Evolutionary conservation across 2,888 invertebrate genomes (phyloP), one percentile per base, ranked within the genome.

Genomic region (Pseudoips prasinana): DNA sequence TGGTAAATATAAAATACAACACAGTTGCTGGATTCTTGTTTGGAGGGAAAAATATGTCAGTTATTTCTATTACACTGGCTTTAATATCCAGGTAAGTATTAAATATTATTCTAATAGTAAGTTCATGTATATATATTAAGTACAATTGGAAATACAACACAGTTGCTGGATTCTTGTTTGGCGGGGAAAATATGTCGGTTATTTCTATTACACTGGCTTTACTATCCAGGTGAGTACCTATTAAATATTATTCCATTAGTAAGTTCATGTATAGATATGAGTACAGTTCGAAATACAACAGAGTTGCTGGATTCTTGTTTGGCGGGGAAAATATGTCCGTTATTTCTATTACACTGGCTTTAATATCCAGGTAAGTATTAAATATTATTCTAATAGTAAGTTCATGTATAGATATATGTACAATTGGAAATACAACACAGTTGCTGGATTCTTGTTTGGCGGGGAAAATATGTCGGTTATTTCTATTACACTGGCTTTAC

Each of bases 161-260:
- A n/a, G n/a, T n/a, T n/a, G n/a, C n/a, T 9, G 94, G 94, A 28
- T 94, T 94, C 68, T 72, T 94, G 23, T 90, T 94, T 70, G 95
- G 94, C 10, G 92, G 92, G 6, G 92, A 93, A 67, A 90, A 90
- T 52, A 94, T 95, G 93, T 91, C 91, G 3, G 90, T 92, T n/a
- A 88, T 94, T 56, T 94, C 95, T 0, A 91, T 95, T 39, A 91
- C 93, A 0, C 89, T 95, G 73, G 94, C 94, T 7, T 80, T 95
- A 7, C 94, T 94, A 52, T 92, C 95, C 3, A 94, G 94, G 94
- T 94, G 74, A 83, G 79, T n/a, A n/a, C n/a, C n/a, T 68, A 8
- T n/a, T n/a, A n/a, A n/a, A n/a, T n/a, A n/a, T n/a, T n/a, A n/a
- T n/a, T n/a, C n/a, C n/a, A n/a, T n/a, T n/a, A n/a, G n/a, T n/a